phyloP scores from a whole-genome alignment of 2,113 vertebrate species.

The Epinephelus cyanopodus region DNA sequence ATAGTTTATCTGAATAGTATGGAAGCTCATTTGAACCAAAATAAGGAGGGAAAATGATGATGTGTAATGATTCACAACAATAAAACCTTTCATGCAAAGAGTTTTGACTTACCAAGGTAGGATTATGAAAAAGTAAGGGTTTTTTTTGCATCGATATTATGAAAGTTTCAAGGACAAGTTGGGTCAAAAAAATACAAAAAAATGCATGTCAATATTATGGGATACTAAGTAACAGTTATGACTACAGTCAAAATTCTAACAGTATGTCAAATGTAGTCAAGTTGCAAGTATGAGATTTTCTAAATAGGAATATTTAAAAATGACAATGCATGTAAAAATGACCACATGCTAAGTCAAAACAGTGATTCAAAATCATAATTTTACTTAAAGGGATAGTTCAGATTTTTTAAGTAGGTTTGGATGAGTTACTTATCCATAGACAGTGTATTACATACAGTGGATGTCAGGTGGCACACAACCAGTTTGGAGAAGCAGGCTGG shows the following conservation, averaged over 20 bases:
- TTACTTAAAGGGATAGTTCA: too few relatives aligned
- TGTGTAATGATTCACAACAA: background rate
- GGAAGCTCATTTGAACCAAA: slow-evolving; percentile 3
- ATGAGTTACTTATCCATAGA: too few relatives aligned
- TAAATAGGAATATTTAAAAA: background rate
- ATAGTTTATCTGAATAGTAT: background rate
- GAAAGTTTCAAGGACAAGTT: background rate
- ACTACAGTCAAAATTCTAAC: background rate
- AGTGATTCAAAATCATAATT: background rate
- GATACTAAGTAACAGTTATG: background rate
- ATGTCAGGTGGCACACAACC: too few relatives aligned
- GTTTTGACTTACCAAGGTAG: background rate
- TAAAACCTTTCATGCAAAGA: background rate
- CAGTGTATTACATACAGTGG: too few relatives aligned
- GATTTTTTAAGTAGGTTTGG: too few relatives aligned
- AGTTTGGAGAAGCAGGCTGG: too few relatives aligned
- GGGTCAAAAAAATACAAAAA: background rate
- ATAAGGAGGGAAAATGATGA: background rate
- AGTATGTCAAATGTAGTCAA: background rate
- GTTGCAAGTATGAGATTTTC: background rate
- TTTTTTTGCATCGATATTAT: background rate
- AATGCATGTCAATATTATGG: background rate
- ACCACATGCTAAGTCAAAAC: background rate
- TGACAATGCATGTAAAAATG: background rate
- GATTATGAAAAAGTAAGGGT: background rate